Evolutionary conservation across 2,113 vertebrate genomes (phyloP), one percentile per base, ranked within the genome.

Genomic region (Pseudorectes ferrugineus): DNA sequence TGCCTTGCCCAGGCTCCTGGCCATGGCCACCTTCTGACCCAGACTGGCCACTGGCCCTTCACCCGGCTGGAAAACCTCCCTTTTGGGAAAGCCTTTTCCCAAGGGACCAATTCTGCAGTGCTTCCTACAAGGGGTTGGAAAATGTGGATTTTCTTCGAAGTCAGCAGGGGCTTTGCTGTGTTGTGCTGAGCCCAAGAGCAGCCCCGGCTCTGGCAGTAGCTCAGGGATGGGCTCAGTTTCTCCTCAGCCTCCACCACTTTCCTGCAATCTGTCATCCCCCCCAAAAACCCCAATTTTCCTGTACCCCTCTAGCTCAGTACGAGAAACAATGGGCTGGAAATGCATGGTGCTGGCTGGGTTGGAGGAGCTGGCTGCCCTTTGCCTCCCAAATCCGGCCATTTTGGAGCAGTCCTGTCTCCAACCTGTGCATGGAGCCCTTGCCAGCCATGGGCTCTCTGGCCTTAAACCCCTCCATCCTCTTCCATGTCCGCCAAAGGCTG

Each of bases 381-480:
- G 7, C 48, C 14, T 68, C 58, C 82, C 11, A 3, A 74, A 72
- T n/a, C 58, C 3, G 0, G 81, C 77, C 82, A 70, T 90, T 90
- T 90, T 68, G 88, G 85, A 93, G 80, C 76, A 84, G 76, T 46
- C 33, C 59, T 16, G 29, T 35, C 83, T 83, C 63, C 2, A 1
- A 4, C 40, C 49, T 0, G 3, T 0, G 0, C 62, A 7, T 0
- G 9, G n/a, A 86, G 36, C 54, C 68, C 8, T 55, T 73, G 67
- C 42, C 85, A 87, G 68, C 48, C 28, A 0, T 0, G 0, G 55
- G 10, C 14, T 91, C 3, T 3, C 62, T 33, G 57, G 31, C 23
- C 46, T 63, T 21, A 19, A 46, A 42, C 20, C 7, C 31, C 26
- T 61, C 35, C 51, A 21, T 45, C 52, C 78, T 88, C 48, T 83